Percentiles rank a stretch among this genome's conserved stretches.
These are phyloP conservation scores for Pegoplata infirma DNA, from an alignment of 2,888 invertebrate genomes.

Conservation along the genomic window DNA sequence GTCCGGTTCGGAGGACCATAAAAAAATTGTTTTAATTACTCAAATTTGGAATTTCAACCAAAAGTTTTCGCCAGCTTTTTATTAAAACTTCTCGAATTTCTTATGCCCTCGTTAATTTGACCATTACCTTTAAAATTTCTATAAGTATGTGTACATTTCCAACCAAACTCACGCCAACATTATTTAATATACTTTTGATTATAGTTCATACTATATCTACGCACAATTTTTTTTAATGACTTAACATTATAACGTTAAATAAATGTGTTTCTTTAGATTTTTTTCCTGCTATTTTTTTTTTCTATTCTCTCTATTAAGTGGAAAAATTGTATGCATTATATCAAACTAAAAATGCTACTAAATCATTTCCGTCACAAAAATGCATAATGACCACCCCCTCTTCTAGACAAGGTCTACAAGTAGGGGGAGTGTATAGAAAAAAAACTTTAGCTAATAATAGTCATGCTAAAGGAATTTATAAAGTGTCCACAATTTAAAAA, in stretches of 20 bases:
- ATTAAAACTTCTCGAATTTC: no score
- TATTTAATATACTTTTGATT: constrained; percentile 23
- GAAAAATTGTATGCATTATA: constrained; percentile 26
- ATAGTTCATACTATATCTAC: not conserved
- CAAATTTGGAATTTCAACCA: no score
- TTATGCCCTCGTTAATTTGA: not conserved
- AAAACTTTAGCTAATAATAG: not conserved
- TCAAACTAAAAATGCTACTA: constrained; percentile 25
- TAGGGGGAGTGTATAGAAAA: not conserved
- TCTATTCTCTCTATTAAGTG: not conserved
- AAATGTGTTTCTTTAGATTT: constrained; percentile 13
- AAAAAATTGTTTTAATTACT: no score
- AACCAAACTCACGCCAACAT: not conserved
- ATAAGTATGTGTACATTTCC: not conserved
- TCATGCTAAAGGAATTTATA: not conserved
- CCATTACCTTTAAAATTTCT: not conserved
- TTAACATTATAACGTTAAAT: not conserved
- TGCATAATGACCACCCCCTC: not conserved
- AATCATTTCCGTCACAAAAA: constrained; percentile 57
- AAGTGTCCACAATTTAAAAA: not conserved
- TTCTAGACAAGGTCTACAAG: not conserved
- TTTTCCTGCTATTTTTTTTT: not conserved
- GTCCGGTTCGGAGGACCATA: no score
- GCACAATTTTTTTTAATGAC: not conserved
- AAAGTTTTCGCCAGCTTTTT: no score